phyloP scores from a whole-genome alignment of 2,797 vertebrate species.

The Ispidina picta region DNA sequence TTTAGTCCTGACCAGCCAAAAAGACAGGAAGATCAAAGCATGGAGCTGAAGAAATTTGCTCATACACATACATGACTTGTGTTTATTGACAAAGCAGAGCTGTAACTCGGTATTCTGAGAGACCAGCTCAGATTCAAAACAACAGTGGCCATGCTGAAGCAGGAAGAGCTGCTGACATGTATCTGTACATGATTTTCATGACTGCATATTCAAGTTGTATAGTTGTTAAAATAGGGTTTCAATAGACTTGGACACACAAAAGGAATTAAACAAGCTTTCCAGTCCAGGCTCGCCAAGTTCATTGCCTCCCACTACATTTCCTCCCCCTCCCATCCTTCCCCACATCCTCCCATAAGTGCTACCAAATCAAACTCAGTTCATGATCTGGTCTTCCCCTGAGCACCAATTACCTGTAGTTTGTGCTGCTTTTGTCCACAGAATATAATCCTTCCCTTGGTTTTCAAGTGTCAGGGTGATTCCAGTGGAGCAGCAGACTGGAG shows the following conservation, averaged over 20 bases:
- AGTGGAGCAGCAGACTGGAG: slow-evolving; percentile 90
- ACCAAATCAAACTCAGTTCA: background rate
- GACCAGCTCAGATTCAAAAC: background rate
- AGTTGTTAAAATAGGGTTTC: background rate
- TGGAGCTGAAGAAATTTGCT: background rate
- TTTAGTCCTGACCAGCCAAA: background rate
- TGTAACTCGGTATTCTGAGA: background rate
- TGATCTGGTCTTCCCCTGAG: background rate
- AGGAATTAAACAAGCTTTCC: background rate
- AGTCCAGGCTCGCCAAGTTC: background rate
- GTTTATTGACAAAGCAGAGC: background rate
- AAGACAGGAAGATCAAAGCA: background rate
- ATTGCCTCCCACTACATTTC: background rate
- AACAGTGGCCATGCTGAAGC: background rate
- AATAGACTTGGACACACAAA: background rate
- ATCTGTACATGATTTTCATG: background rate
- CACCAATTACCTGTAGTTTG: slow-evolving; percentile 64
- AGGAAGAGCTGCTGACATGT: background rate
- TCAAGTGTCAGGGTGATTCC: slow-evolving; percentile 86
- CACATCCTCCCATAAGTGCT: background rate
- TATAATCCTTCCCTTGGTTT: slow-evolving; percentile 85
- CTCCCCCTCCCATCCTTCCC: background rate
- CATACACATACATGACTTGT: background rate
- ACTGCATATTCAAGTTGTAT: background rate
- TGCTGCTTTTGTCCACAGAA: slow-evolving; percentile 87